Conservation (phyloP, 2,113 vertebrate species). For the Poicephalus gulielmi region DNA sequence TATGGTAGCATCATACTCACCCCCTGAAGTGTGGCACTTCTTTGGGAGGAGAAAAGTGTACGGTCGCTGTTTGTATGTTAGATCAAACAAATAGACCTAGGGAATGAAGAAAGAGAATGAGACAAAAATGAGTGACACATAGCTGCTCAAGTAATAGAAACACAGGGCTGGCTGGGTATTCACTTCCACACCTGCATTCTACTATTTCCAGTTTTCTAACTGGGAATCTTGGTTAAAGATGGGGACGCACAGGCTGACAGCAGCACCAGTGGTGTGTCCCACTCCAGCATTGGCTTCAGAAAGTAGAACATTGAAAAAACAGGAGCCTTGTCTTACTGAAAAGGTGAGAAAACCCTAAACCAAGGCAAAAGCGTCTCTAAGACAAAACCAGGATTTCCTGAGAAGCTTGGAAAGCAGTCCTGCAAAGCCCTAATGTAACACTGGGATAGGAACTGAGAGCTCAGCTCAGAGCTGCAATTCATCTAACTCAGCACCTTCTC, state of each 20-base stretch:
- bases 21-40: slow-evolving; percentile 87
- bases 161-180: not conserved
- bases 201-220: not conserved
- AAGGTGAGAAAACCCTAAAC: not conserved
- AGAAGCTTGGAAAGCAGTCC: not conserved
- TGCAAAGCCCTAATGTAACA: not conserved
- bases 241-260: not conserved
- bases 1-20: slow-evolving; percentile 65
- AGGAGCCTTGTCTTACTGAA: not conserved
- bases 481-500: not conserved
- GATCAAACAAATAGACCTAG: slow-evolving; percentile 97
- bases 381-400: not conserved
- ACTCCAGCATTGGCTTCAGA: not conserved
- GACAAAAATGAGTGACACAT: not conserved
- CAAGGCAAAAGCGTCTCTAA: not conserved
- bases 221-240: not conserved
- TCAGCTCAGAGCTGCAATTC: not conserved
- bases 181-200: not conserved
- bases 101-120: not conserved
- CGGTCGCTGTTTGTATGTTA: slow-evolving; percentile 93
- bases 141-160: not conserved
- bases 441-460: not conserved
- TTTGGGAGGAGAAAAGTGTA: slow-evolving; percentile 94
- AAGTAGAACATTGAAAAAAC: not conserved
- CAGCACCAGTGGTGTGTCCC: not conserved